These are phyloP conservation scores for Amphiprion clarkii DNA, from an alignment of 2,797 vertebrate genomes.

Conservation along the genomic window DNA sequence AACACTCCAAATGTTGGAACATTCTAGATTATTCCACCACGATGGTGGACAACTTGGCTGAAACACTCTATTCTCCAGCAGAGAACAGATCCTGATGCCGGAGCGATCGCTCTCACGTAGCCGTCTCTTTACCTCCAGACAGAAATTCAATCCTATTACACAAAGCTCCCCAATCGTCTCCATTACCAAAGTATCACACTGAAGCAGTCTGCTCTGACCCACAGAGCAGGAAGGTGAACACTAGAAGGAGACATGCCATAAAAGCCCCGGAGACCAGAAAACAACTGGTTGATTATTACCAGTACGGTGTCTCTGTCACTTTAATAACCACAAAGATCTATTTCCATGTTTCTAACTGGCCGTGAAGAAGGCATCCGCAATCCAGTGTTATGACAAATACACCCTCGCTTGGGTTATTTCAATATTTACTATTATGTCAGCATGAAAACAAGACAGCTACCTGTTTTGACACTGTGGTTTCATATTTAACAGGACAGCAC, in stretches of 20 bases:
- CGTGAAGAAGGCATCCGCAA: background rate
- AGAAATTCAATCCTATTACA: conserved; percentile 63
- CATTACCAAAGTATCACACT: conserved; percentile 50
- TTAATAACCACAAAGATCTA: conserved; percentile 35
- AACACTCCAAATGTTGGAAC: background rate
- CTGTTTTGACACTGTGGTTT: background rate
- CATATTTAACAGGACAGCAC: background rate
- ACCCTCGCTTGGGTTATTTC: background rate
- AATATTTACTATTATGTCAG: background rate
- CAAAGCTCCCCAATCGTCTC: conserved; percentile 58
- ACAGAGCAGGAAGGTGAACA: conserved; percentile 37
- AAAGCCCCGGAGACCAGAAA: conserved; percentile 16
- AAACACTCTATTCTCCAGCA: background rate
- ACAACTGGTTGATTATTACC: conserved; percentile 45
- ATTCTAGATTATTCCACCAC: background rate
- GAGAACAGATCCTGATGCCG: conserved; percentile 23
- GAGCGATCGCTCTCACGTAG: conserved; percentile 27
- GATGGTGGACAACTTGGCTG: fast-evolving
- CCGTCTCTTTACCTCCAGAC: conserved; percentile 46
- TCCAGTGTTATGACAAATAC: background rate
- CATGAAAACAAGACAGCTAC: background rate
- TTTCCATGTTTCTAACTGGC: conserved; percentile 15
- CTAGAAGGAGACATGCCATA: conserved; percentile 24
- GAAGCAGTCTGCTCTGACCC: conserved; percentile 33
- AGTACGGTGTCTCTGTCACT: conserved; percentile 23